These are phyloP conservation scores for Tromatobia lineatoria DNA, from an alignment of 2,888 invertebrate genomes.

Conservation along the genomic window DNA sequence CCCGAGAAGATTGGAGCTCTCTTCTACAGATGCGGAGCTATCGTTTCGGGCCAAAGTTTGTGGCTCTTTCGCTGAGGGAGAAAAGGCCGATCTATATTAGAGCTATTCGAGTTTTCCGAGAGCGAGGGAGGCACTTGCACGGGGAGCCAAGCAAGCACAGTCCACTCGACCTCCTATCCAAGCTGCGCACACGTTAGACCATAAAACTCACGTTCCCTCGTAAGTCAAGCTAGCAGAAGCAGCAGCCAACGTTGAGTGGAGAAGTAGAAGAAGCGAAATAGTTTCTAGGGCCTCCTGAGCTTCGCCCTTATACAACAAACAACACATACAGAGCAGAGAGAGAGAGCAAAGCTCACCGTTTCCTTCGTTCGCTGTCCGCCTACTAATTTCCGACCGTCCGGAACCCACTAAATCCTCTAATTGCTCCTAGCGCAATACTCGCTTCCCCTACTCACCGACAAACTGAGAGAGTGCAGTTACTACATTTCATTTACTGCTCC, in stretches of 20 bases:
- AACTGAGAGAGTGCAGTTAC: slow-evolving; percentile 46
- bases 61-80: slow-evolving; percentile 4
- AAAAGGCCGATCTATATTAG: slow-evolving; percentile 38
- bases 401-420: slow-evolving; percentile 71
- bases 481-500: slow-evolving; percentile 52
- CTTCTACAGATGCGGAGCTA: background rate
- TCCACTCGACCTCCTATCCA: slow-evolving; percentile 66
- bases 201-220: slow-evolving; percentile 68
- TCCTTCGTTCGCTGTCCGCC: slow-evolving; percentile 70
- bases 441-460: slow-evolving; percentile 35
- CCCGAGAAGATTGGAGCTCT: slow-evolving; percentile 43
- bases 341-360: slow-evolving; percentile 56
- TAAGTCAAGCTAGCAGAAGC: slow-evolving; percentile 64
- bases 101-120: slow-evolving; percentile 50
- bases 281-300: slow-evolving; percentile 18
- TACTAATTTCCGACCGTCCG: slow-evolving; percentile 70
- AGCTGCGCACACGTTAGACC: slow-evolving; percentile 58
- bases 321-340: background rate
- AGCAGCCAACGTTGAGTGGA: slow-evolving; percentile 35
- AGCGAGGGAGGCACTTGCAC: slow-evolving; percentile 41
- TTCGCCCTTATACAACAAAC: slow-evolving; percentile 12
- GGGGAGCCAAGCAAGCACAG: slow-evolving; percentile 39
- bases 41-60: slow-evolving; percentile 39
- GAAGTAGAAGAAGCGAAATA: slow-evolving; percentile 52
- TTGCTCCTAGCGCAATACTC: slow-evolving; percentile 69